These are phyloP conservation scores for Prionchulus punctatus DNA, from an alignment of 2,888 invertebrate genomes.

Conservation along the genomic window DNA sequence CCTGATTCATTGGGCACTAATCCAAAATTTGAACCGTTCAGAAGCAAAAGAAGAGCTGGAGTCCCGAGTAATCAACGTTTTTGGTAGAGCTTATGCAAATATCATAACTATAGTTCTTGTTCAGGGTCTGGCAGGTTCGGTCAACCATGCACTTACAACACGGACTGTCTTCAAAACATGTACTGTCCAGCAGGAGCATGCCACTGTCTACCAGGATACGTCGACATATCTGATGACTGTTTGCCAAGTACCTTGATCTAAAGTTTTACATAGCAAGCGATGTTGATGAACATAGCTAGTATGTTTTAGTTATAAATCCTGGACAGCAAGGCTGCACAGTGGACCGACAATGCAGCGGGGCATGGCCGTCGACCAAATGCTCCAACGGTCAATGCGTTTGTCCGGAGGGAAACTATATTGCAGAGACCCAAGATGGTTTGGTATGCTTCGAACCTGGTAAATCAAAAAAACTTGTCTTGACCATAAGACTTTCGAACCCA, in stretches of 20 bases:
- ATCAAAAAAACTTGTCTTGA: background rate
- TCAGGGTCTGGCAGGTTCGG: no score
- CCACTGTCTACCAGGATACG: background rate
- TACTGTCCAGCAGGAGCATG: background rate
- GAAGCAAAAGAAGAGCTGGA: no score
- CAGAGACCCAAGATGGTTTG: slow-evolving; percentile 4
- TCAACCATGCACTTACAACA: no score
- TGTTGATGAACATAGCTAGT: background rate
- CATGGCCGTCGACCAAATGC: slow-evolving; percentile 2
- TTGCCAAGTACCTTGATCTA: background rate
- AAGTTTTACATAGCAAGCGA: background rate
- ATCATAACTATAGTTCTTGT: no score
- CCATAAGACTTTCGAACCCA: background rate
- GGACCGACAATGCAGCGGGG: slow-evolving; percentile 2
- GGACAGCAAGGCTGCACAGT: background rate
- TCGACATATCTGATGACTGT: background rate
- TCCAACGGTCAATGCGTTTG: background rate
- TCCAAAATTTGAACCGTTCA: no score
- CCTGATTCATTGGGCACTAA: no score
- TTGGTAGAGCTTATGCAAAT: no score
- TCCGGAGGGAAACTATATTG: background rate
- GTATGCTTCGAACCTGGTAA: slow-evolving; percentile 3
- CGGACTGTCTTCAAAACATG: background rate
- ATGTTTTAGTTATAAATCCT: slow-evolving; percentile 3
- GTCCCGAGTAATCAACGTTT: no score